Percentiles rank a stretch among this genome's conserved stretches.
Evolutionary conservation across 2,888 invertebrate species (phyloP).

Genomic region (Sinotaia quadrata): DNA sequence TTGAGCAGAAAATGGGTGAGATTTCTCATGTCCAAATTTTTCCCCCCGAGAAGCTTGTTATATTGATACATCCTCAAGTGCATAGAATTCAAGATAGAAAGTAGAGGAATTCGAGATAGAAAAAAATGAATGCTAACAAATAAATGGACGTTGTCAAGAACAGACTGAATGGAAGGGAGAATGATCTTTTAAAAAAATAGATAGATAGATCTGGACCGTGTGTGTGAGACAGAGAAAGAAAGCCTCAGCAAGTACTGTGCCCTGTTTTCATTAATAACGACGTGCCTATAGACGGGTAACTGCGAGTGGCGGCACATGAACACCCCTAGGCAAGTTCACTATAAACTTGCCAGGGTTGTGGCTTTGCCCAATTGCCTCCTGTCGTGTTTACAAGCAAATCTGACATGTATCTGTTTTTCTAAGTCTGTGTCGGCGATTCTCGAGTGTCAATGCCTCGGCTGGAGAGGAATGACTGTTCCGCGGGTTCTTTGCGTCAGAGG

Average conservation of each 20-base stretch:
- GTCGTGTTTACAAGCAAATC: background rate
- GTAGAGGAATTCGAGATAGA: no score
- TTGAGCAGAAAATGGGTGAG: no score
- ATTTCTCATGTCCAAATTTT: no score
- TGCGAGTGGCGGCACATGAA: background rate
- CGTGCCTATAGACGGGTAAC: background rate
- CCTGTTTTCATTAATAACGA: background rate
- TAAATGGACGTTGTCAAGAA: no score
- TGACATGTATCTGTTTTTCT: constrained; percentile 1
- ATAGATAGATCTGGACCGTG: no score
- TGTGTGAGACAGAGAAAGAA: no score
- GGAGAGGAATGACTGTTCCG: background rate
- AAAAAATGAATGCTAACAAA: no score
- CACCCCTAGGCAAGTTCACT: background rate
- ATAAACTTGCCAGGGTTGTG: background rate
- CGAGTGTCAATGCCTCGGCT: background rate
- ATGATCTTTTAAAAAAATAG: no score
- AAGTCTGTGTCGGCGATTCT: background rate
- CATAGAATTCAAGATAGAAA: no score
- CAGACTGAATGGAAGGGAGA: no score
- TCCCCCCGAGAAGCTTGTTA: no score
- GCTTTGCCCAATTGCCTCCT: background rate
- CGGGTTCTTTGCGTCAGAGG: background rate
- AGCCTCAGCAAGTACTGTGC: background rate
- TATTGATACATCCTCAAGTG: no score